Evolutionary conservation across 1,140 invertebrate species (phyloP).

Genomic region (Ruditapes philippinarum): DNA sequence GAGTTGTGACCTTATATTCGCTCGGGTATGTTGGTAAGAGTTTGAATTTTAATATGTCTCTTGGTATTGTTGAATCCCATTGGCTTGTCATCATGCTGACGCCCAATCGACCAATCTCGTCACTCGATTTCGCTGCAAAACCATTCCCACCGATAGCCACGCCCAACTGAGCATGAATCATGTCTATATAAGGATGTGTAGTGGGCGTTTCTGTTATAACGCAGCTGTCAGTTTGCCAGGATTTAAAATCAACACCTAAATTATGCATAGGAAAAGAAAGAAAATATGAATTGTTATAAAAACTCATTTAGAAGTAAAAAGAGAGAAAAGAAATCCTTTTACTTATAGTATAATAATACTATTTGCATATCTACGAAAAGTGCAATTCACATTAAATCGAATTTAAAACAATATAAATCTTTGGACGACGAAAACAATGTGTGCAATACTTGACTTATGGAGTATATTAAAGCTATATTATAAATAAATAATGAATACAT

Average conservation of each 20-base stretch:
- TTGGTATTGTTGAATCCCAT: constrained; percentile 32
- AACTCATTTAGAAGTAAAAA: too few relatives aligned
- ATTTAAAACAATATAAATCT: too few relatives aligned
- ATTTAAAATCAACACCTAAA: not conserved
- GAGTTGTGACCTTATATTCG: not conserved
- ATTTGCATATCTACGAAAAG: too few relatives aligned
- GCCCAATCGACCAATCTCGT: constrained; percentile 69
- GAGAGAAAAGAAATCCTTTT: too few relatives aligned
- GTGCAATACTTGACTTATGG: too few relatives aligned
- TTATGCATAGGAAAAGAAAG: too few relatives aligned
- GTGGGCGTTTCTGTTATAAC: constrained; percentile 61
- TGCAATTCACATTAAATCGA: too few relatives aligned
- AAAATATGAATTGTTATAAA: too few relatives aligned
- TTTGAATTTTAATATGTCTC: constrained; percentile 4
- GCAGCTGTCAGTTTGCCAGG: constrained; percentile 41
- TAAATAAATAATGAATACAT: too few relatives aligned
- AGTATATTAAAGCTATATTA: too few relatives aligned
- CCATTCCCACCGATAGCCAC: constrained; percentile 65
- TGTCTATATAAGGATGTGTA: constrained; percentile 66
- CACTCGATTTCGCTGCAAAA: constrained; percentile 60
- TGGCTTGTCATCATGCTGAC: constrained; percentile 35
- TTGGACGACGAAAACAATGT: too few relatives aligned
- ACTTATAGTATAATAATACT: too few relatives aligned
- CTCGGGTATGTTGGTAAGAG: not conserved
- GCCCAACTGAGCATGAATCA: constrained; percentile 47